These are phyloP conservation scores for Brachypodius melanocephalos DNA, from an alignment of 2,113 vertebrate genomes.

Conservation along the genomic window DNA sequence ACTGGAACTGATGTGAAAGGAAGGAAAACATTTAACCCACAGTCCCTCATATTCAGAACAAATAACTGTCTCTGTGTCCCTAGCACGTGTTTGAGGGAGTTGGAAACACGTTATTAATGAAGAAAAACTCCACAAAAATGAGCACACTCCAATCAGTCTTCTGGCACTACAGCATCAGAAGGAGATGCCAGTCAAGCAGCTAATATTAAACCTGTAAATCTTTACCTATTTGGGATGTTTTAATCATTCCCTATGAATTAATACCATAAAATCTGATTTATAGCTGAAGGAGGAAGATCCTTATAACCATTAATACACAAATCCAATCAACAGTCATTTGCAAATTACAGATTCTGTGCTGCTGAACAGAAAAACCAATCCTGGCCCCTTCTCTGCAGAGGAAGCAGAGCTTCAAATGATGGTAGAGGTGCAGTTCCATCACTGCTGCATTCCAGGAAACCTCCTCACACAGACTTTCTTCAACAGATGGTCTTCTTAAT, in stretches of 20 bases:
- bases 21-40: constrained; percentile 12
- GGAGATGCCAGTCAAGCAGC: constrained; percentile 48
- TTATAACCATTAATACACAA: constrained; percentile 61
- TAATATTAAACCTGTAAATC: constrained; percentile 62
- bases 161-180: neutral
- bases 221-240: constrained; percentile 52
- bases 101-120: constrained; percentile 33
- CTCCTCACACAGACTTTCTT: neutral
- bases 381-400: neutral
- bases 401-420: neutral
- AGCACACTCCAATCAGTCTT: constrained; percentile 7
- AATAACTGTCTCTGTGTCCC: neutral
- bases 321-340: constrained; percentile 55
- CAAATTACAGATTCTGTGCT: constrained; percentile 30
- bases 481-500: constrained; percentile 38
- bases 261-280: constrained; percentile 58
- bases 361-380: neutral
- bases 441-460: neutral
- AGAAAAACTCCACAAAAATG: constrained; percentile 48
- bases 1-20: neutral
- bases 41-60: neutral
- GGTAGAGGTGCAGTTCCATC: neutral
- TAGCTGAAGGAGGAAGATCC: constrained; percentile 33
- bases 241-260: constrained; percentile 54
- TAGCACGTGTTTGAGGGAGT: neutral